Evolutionary conservation across 2,113 vertebrate genomes (phyloP).

Genomic region (Rana temporaria): DNA sequence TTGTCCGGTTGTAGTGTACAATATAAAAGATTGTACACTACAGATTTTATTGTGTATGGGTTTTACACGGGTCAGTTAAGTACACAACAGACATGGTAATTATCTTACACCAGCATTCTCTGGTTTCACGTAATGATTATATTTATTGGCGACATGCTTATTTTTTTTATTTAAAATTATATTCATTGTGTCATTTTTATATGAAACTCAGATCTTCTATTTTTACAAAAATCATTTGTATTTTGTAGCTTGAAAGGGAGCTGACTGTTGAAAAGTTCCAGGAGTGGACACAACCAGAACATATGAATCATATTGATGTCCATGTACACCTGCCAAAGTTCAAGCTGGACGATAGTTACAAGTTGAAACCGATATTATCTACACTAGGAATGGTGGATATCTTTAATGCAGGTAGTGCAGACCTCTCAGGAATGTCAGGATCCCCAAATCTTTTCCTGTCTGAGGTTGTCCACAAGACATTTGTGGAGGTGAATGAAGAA

Average conservation of each 20-base stretch:
- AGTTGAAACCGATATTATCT: constrained; percentile 73
- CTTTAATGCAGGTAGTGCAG: constrained; percentile 74
- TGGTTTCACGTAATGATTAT: neutral
- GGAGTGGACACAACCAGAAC: constrained; percentile 81
- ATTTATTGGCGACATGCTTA: neutral
- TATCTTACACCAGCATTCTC: too few relatives aligned
- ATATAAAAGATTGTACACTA: neutral
- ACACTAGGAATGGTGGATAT: constrained; percentile 82
- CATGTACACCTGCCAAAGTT: constrained; percentile 83
- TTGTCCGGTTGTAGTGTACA: neutral
- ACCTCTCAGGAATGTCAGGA: constrained; percentile 87
- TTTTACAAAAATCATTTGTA: neutral
- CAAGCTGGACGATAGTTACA: constrained; percentile 84
- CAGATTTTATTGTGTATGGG: neutral
- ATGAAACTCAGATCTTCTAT: neutral
- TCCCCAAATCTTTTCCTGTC: constrained; percentile 81
- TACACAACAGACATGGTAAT: too few relatives aligned
- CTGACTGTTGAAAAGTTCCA: constrained; percentile 80
- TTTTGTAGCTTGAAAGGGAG: constrained; percentile 80
- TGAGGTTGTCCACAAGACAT: constrained; percentile 85
- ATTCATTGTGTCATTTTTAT: constrained; percentile 1
- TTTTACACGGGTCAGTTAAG: too few relatives aligned
- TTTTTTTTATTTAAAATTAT: too few relatives aligned
- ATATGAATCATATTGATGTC: constrained; percentile 74
- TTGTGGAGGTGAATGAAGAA: constrained; percentile 92